Percentiles rank a stretch among this genome's conserved stretches.
These are phyloP conservation scores for Cyprichromis sp. DNA, from an alignment of 2,113 vertebrate genomes.

Conservation along the genomic window DNA sequence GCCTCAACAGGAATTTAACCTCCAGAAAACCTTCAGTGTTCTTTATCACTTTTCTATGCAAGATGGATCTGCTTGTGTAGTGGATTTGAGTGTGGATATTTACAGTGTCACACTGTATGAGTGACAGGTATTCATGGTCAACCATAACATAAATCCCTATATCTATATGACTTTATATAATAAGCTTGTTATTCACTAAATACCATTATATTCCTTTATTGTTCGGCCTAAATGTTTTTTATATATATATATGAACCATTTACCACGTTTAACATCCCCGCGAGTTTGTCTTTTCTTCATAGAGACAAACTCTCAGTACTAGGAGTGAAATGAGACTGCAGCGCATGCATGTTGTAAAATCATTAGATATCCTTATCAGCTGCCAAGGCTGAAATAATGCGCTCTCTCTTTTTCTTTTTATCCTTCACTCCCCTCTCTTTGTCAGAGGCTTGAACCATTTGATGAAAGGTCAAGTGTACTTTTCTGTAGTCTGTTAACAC, in stretches of 20 bases:
- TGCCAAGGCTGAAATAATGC: not conserved
- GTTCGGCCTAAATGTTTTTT: not conserved
- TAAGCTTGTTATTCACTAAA: not conserved
- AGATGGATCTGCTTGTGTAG: not conserved
- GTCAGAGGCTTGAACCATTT: not conserved
- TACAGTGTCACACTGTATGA: not conserved
- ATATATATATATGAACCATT: not conserved
- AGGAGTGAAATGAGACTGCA: not conserved
- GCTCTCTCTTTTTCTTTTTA: not conserved
- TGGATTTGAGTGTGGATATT: not conserved
- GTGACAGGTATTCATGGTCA: not conserved
- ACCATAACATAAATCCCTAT: not conserved
- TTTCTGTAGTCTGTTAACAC: conserved; percentile 38
- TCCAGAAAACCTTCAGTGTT: not conserved
- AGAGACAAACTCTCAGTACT: not conserved
- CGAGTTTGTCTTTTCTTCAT: not conserved
- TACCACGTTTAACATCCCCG: not conserved
- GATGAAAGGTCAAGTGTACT: conserved; percentile 40
- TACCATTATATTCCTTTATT: not conserved
- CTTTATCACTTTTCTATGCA: not conserved
- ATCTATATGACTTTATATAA: not conserved
- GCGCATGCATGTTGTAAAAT: conserved; percentile 23
- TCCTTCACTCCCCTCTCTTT: not conserved
- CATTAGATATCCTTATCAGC: not conserved
- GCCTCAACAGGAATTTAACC: not conserved